Conservation (phyloP, 2,113 vertebrate species). For the Clarias macrocephalus region DNA sequence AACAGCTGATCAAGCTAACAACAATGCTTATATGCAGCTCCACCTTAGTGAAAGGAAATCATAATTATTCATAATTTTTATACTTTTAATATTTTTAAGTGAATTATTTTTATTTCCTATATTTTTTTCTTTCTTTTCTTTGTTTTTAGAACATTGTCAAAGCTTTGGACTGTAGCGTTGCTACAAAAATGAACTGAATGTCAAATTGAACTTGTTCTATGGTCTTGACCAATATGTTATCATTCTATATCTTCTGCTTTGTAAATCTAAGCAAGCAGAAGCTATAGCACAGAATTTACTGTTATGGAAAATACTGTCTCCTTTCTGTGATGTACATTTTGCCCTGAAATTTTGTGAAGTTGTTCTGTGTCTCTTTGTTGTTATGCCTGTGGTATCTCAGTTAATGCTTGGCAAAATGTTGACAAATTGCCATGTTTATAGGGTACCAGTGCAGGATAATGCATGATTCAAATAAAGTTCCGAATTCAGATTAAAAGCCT, state of each 20-base stretch:
- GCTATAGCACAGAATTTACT: neutral
- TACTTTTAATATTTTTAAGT: neutral
- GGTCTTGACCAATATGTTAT: neutral
- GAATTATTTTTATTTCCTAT: neutral
- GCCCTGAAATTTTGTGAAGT: neutral
- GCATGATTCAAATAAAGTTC: conserved; percentile 7
- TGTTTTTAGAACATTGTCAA: neutral
- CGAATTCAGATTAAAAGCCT: neutral
- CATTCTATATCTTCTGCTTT: neutral
- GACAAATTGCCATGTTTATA: neutral
- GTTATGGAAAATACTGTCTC: neutral
- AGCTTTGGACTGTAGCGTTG: neutral
- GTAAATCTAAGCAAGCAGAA: neutral
- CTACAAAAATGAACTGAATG: neutral
- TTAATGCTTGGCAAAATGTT: neutral
- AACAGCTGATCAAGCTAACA: neutral
- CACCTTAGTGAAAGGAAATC: neutral
- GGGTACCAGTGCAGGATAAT: neutral
- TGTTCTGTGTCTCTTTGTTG: neutral
- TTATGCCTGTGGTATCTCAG: neutral
- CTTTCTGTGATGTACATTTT: neutral
- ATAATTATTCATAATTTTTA: neutral
- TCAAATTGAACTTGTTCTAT: neutral
- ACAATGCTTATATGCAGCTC: neutral
- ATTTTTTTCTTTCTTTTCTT: neutral